Evolutionary conservation across 2,888 invertebrate species (phyloP).

Genomic region (Bombylius discolor): DNA sequence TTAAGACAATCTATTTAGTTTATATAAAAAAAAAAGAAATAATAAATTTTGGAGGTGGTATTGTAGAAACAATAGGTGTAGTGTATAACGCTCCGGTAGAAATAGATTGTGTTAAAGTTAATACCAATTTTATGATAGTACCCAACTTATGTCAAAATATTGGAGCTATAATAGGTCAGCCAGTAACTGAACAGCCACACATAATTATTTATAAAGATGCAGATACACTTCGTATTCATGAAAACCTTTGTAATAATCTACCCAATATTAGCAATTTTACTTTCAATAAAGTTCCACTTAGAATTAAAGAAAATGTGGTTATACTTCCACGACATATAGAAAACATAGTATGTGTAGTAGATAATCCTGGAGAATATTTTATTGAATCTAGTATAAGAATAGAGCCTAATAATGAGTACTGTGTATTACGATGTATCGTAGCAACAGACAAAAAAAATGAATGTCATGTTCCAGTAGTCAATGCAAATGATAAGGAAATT

Average conservation of each 20-base stretch:
- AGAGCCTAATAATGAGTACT: background rate
- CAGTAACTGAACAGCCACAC: constrained; percentile 2
- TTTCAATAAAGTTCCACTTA: background rate
- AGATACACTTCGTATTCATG: too few species aligned
- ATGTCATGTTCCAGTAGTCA: background rate
- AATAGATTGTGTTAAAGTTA: constrained; percentile 5
- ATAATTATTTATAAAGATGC: too few species aligned
- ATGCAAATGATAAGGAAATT: background rate
- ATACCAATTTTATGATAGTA: background rate
- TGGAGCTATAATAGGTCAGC: constrained; percentile 2
- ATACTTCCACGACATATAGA: background rate
- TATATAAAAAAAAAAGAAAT: background rate
- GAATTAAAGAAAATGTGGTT: background rate
- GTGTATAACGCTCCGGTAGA: background rate
- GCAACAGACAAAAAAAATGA: background rate
- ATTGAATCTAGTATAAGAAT: background rate
- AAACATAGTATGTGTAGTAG: background rate
- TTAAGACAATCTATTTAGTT: background rate
- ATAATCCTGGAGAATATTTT: background rate
- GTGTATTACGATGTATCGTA: background rate
- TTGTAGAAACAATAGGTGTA: background rate
- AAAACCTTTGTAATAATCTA: too few species aligned
- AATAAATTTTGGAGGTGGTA: constrained; percentile 4
- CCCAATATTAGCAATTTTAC: too few species aligned
- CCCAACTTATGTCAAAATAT: too few species aligned